Percentiles rank a stretch among this genome's conserved stretches.
phyloP scores from a whole-genome alignment of 2,797 vertebrate species.

The Tinamus major region DNA sequence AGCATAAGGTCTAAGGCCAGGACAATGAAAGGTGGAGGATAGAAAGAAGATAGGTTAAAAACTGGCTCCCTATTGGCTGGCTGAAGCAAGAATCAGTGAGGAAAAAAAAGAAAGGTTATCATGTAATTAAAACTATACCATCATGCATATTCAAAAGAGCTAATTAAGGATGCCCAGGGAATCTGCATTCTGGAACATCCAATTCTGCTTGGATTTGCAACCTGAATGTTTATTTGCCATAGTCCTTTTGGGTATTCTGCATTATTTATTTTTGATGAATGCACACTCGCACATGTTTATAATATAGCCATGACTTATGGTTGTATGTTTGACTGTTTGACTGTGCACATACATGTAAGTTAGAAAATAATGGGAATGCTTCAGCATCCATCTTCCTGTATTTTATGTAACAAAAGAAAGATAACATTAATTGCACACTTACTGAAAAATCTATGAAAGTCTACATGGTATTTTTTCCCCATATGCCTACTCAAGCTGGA shows the following conservation, averaged over 20 bases:
- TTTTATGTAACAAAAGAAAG: background rate
- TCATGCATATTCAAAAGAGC: background rate
- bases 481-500: no score
- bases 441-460: background rate
- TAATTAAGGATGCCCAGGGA: background rate
- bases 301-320: background rate
- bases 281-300: background rate
- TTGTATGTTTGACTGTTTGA: background rate
- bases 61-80: background rate
- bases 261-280: background rate
- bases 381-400: background rate
- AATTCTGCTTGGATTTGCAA: background rate
- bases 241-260: background rate
- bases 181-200: background rate
- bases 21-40: background rate
- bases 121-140: background rate
- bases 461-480: background rate
- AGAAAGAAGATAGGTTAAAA: background rate
- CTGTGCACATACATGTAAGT: background rate
- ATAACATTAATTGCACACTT: background rate
- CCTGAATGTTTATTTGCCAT: background rate
- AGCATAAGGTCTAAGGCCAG: background rate
- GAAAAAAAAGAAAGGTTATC: background rate
- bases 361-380: background rate
- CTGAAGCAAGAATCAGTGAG: background rate